Conservation (phyloP, 2,888 invertebrate genomes). For the Syrista parreyssii region DNA sequence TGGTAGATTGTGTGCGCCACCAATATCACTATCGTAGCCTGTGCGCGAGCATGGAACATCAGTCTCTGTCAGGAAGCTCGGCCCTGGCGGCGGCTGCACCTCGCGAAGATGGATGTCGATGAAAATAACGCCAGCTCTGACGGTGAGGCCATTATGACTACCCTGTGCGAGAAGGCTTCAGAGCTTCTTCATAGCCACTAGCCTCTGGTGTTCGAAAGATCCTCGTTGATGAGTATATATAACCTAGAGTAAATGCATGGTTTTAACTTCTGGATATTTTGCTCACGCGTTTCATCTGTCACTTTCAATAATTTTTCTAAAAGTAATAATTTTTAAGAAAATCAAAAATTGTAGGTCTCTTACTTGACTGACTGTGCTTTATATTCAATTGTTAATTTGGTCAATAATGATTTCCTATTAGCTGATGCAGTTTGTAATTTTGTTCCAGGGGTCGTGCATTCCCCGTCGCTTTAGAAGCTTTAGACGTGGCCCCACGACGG, state of each 20-base stretch:
- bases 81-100: slow-evolving; percentile 36
- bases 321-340: background rate
- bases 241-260: background rate
- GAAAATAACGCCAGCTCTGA: slow-evolving; percentile 37
- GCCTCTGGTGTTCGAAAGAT: background rate
- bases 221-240: background rate
- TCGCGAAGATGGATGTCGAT: slow-evolving; percentile 46
- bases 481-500: background rate
- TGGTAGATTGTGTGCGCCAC: slow-evolving; percentile 24
- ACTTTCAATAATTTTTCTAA: too few species aligned
- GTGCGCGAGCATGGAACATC: slow-evolving; percentile 34
- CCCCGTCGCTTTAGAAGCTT: background rate
- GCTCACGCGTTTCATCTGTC: too few species aligned
- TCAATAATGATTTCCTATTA: background rate
- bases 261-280: background rate
- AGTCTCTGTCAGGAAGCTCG: slow-evolving; percentile 42
- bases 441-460: background rate
- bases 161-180: background rate
- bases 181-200: background rate
- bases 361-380: background rate
- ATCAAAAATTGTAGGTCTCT: background rate
- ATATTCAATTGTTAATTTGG: background rate
- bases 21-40: slow-evolving; percentile 25
- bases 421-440: background rate
- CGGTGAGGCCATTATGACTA: slow-evolving; percentile 30